These are phyloP conservation scores for Poecilia picta DNA, from an alignment of 2,797 vertebrate genomes.

Conservation along the genomic window DNA sequence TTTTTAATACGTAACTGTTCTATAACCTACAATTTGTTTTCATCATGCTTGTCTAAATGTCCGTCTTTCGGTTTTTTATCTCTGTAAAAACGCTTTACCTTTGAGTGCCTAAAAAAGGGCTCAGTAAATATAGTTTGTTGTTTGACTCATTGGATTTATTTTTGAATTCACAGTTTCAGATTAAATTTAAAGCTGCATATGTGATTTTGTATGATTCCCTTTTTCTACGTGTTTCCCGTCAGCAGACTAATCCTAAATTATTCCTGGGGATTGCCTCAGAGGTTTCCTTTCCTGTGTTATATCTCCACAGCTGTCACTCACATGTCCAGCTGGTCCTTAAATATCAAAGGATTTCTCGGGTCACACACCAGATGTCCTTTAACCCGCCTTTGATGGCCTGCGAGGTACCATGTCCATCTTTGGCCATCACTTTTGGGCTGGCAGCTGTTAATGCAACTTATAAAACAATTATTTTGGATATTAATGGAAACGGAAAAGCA, in stretches of 20 bases:
- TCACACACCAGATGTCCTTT: slow-evolving; percentile 21
- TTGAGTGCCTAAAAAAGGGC: neutral
- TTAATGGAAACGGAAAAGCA: slow-evolving; percentile 21
- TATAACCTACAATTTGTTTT: neutral
- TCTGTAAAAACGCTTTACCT: neutral
- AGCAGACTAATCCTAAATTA: slow-evolving; percentile 14
- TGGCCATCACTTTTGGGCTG: slow-evolving; percentile 33
- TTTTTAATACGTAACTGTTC: neutral
- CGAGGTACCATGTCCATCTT: slow-evolving; percentile 42
- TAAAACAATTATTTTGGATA: slow-evolving; percentile 4
- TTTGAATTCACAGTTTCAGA: neutral
- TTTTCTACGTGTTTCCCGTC: neutral
- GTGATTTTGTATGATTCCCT: no score
- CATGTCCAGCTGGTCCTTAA: slow-evolving; percentile 24
- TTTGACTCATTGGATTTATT: neutral
- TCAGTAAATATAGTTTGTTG: neutral
- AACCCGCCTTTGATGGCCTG: slow-evolving; percentile 5
- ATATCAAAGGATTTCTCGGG: slow-evolving; percentile 33
- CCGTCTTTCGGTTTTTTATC: neutral
- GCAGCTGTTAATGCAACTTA: slow-evolving; percentile 10
- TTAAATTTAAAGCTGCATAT: neutral
- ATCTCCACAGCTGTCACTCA: slow-evolving; percentile 21
- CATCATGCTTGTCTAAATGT: neutral
- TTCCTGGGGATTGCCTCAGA: slow-evolving; percentile 36
- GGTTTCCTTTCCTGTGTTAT: slow-evolving; percentile 33